Base-by-base conservation (phyloP, 2,113 vertebrate genomes). In the Centrocercus urophasianus region DNA sequence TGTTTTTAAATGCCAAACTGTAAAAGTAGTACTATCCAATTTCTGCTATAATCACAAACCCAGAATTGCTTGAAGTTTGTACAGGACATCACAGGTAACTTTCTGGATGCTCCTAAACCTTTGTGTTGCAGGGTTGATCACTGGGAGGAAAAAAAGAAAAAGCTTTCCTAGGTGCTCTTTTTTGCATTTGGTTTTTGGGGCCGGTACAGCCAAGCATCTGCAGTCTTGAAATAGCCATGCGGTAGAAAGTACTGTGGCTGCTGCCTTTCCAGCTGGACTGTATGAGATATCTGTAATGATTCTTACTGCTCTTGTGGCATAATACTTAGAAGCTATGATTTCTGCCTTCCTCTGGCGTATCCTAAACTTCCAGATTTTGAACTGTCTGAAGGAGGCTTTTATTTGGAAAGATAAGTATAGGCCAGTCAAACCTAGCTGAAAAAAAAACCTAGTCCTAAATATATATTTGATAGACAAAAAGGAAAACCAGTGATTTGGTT, bases 321-420 rank as follows among this genome's bases (percentile, higher is more conserved):
- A 88, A 57, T 60, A 88, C 82, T 93, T 89, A 91, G 82, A 96
- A 95, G 60, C 89, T 94, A 94, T 93, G 96, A 96, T 95, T 96
- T 96, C 91, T 95, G 42, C 70, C 88, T 93, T 93, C 75, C 79
- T 93, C 52, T 95, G 91, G 72, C 84, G 47, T 63, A 67, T 59
- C 2, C 6, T 88, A 64, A 89, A 83, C 34, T 67, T 83, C 57
- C 65, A 93, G 84, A 80, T 91, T 96, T 89, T 74, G 56, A 91
- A 47, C 66, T 88, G 75, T 4, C 78, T 88, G 82, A 50, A 74
- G 36, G 67, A 95, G 32, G 19, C 8, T 94, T 90, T 83, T 17
- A 84, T 96, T 91, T 60, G 64, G 25, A 85, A 57, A 60, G 79
- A 77, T 83, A 95, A 96, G 50, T 93, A 93, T 77, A 90, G 85